Conservation (phyloP, 37 sponge, comb jelly and placozoan genomes). For the Halisarca cf. caerulea region DNA sequence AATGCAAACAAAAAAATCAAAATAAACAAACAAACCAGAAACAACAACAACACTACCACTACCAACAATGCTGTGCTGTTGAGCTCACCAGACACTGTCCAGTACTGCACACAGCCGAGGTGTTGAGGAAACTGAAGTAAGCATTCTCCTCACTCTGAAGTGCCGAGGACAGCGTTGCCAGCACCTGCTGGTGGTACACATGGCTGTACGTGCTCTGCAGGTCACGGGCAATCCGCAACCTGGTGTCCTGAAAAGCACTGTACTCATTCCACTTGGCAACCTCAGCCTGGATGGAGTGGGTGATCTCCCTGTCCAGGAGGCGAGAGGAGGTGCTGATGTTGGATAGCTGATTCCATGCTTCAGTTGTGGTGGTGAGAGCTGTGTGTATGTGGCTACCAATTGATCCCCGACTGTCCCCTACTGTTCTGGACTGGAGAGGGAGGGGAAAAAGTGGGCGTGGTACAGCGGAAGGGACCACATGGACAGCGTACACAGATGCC, state of each 20-base stretch:
- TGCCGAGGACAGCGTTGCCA: not conserved
- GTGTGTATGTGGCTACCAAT: no score
- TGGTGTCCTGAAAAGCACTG: not conserved
- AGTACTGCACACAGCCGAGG: not conserved
- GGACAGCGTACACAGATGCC: no score
- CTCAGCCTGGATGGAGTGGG: not conserved
- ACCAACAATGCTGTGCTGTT: not conserved
- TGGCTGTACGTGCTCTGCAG: not conserved
- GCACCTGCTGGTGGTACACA: not conserved
- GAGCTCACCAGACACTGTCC: slow-evolving; percentile 3
- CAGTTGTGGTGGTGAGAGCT: not conserved
- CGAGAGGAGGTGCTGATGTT: no score
- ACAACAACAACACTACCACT: not conserved
- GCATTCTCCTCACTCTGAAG: not conserved
- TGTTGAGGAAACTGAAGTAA: not conserved
- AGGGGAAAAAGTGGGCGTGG: no score
- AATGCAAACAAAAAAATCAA: not conserved
- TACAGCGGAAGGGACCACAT: no score
- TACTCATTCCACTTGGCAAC: not conserved
- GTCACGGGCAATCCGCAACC: not conserved
- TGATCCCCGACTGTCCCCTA: no score
- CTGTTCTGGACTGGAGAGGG: no score
- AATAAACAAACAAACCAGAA: not conserved
- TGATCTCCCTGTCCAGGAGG: no score
- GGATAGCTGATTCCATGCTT: not conserved